Percentiles rank a stretch among this genome's conserved stretches.
Conservation (phyloP, 2,888 invertebrate species). For the Athetis lepigone region DNA sequence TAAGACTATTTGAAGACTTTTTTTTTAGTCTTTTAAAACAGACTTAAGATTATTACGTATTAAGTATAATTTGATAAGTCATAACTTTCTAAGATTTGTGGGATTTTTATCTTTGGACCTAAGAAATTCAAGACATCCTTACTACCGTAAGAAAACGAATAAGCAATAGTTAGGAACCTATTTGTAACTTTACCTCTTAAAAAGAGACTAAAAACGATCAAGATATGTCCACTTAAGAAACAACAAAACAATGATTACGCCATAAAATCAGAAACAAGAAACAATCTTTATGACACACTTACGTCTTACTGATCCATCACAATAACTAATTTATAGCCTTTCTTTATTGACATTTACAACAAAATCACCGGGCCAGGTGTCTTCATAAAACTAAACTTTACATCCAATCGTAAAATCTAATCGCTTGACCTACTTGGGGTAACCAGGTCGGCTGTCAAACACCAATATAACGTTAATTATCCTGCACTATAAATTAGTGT, state of each 20-base stretch:
- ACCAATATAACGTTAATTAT: conserved; percentile 71
- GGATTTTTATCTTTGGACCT: too few species aligned
- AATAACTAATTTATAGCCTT: conserved; percentile 39
- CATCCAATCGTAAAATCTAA: conserved; percentile 54
- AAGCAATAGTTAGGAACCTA: too few species aligned
- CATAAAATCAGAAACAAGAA: conserved; percentile 46
- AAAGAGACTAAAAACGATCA: not conserved
- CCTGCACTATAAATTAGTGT: conserved; percentile 67
- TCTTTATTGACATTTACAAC: conserved; percentile 45
- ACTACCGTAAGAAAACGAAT: too few species aligned
- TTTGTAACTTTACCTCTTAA: not conserved
- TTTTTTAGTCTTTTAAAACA: too few species aligned
- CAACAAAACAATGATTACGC: conserved; percentile 35
- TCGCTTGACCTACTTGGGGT: conserved; percentile 67
- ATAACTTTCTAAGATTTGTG: too few species aligned
- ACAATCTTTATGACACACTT: conserved; percentile 41
- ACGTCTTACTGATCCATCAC: conserved; percentile 36
- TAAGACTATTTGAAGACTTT: too few species aligned
- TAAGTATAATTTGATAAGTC: too few species aligned
- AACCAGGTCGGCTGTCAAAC: conserved; percentile 70
- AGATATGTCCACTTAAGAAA: conserved; percentile 34
- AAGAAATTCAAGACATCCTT: too few species aligned
- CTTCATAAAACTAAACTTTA: conserved; percentile 51
- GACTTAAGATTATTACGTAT: too few species aligned
- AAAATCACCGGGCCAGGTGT: conserved; percentile 47